A percentile compares a stretch with the other conserved stretches of the same genome.
Conservation (phyloP, 2,113 vertebrate genomes). For the Amazona guildingii region DNA sequence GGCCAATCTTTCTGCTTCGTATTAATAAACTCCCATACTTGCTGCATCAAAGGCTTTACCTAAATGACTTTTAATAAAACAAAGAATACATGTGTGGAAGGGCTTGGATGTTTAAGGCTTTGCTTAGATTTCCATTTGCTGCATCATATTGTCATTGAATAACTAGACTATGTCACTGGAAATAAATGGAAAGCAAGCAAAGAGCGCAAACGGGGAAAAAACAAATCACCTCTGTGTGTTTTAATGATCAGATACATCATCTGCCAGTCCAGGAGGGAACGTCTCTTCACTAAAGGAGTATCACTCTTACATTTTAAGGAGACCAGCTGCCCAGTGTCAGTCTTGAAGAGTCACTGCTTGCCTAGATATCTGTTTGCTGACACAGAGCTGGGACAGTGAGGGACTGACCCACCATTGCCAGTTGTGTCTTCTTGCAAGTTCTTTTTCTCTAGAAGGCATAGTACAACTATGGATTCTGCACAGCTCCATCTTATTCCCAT, state of each 20-base stretch:
- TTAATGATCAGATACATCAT: not conserved
- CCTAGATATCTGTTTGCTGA: not conserved
- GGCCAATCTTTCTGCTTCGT: not conserved
- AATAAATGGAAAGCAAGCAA: not conserved
- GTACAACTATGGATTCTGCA: not conserved
- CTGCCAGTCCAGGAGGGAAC: not conserved
- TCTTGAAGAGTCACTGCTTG: not conserved
- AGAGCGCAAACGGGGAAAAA: not conserved
- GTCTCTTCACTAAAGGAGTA: not conserved
- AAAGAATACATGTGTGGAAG: not conserved
- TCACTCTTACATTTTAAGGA: not conserved
- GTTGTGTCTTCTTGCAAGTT: not conserved
- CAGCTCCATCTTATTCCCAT: not conserved
- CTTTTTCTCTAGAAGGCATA: not conserved
- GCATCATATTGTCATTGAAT: not conserved
- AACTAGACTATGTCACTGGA: not conserved
- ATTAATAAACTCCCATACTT: not conserved
- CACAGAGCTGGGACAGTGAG: not conserved
- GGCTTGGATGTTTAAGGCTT: not conserved
- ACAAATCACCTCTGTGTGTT: not conserved
- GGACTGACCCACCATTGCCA: not conserved
- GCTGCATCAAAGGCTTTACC: not conserved
- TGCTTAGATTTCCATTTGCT: not conserved
- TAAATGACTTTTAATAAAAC: not conserved
- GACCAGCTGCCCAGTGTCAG: not conserved